Evolutionary conservation across 2,888 invertebrate species (phyloP).

Genomic region (Dendrolimus pini): DNA sequence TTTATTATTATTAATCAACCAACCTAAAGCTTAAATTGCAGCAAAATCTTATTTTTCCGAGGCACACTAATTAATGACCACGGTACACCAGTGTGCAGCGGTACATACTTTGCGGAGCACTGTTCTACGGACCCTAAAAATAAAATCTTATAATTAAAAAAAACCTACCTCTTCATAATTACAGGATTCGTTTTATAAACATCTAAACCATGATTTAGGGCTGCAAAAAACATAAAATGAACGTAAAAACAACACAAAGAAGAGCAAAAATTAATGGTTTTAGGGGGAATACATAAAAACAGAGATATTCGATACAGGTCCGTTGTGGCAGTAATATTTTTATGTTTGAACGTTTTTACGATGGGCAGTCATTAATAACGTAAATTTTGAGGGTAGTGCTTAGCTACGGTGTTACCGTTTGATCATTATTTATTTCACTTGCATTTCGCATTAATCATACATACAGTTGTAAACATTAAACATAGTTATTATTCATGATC

Average conservation of each 20-base stretch:
- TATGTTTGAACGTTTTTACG: slow-evolving; percentile 27
- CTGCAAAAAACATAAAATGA: slow-evolving; percentile 36
- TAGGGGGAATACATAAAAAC: slow-evolving; percentile 22
- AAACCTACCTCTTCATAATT: slow-evolving; percentile 22
- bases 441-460: too few relatives aligned
- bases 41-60: too few relatives aligned
- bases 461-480: too few relatives aligned
- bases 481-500: too few relatives aligned
- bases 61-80: too few relatives aligned
- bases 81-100: too few relatives aligned
- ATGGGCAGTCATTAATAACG: slow-evolving; percentile 18
- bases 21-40: too few relatives aligned
- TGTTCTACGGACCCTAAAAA: too few relatives aligned
- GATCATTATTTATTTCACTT: background rate
- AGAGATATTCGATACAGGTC: slow-evolving; percentile 26
- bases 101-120: too few relatives aligned
- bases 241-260: slow-evolving; percentile 42
- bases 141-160: too few relatives aligned
- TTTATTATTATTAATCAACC: too few relatives aligned
- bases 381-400: slow-evolving; percentile 9
- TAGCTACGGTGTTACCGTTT: background rate
- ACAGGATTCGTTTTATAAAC: slow-evolving; percentile 34
- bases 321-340: slow-evolving; percentile 19
- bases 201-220: slow-evolving; percentile 36
- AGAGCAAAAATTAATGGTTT: slow-evolving; percentile 37